Conservation (phyloP, 92 coral and sea anemone species). For the Virgularia gustaviana region DNA sequence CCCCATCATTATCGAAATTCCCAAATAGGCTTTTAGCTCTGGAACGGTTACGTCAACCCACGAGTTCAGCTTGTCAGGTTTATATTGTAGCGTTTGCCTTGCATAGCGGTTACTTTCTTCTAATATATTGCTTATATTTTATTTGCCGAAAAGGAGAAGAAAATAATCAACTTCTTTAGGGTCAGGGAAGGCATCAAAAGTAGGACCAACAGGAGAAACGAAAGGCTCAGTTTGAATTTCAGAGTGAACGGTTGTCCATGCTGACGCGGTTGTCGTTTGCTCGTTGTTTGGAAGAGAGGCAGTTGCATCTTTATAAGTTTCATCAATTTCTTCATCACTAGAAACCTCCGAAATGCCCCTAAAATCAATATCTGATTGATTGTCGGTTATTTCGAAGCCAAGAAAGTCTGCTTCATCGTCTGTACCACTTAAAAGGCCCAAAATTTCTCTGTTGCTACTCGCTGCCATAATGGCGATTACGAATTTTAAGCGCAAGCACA, state of each 20-base stretch:
- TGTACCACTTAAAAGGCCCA: conserved; percentile 22
- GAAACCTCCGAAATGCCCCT: conserved; percentile 33
- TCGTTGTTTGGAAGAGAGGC: too few species aligned
- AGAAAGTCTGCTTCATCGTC: conserved; percentile 2
- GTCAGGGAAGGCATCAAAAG: background rate
- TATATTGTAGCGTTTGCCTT: conserved; percentile 8
- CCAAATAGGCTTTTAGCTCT: conserved; percentile 17
- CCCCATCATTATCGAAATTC: background rate
- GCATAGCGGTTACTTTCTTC: conserved; percentile 23
- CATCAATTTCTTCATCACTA: conserved; percentile 24
- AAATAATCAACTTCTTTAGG: background rate
- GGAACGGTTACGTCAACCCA: background rate
- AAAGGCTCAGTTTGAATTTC: background rate
- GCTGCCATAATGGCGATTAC: background rate
- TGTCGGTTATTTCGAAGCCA: background rate
- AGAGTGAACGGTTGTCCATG: too few species aligned
- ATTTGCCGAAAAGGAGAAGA: background rate
- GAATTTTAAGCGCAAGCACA: background rate
- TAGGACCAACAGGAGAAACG: background rate
- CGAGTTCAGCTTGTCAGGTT: background rate
- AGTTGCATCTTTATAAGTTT: conserved; percentile 18
- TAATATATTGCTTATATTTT: background rate
- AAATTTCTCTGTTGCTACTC: background rate
- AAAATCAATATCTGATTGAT: conserved; percentile 41
- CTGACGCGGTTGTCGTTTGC: too few species aligned